Conservation (phyloP, 2,888 invertebrate species). For the Patella depressa region DNA sequence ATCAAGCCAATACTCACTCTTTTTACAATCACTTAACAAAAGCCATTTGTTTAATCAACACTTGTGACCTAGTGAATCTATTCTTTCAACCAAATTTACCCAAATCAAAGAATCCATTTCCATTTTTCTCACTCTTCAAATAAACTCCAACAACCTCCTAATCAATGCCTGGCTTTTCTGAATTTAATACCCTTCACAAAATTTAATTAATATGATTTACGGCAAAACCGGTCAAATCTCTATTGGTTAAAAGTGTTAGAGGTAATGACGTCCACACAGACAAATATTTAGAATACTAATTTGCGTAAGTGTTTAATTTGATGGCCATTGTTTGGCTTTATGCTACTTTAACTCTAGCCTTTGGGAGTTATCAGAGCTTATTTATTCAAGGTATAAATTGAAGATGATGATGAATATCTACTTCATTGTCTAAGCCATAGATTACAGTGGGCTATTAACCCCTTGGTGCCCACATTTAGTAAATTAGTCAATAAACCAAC, state of each 20-base stretch:
- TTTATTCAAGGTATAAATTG: neutral
- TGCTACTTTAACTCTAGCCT: neutral
- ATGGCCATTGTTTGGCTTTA: neutral
- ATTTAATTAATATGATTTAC: neutral
- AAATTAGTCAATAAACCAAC: no score
- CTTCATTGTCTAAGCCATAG: neutral
- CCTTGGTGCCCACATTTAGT: neutral
- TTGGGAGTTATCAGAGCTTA: neutral
- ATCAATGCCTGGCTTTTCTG: neutral
- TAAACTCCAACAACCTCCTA: neutral
- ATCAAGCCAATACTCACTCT: neutral
- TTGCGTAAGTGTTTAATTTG: neutral
- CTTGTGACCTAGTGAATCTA: slow-evolving; percentile 7
- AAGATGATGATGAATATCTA: neutral
- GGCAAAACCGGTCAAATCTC: neutral
- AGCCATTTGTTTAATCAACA: slow-evolving; percentile 4
- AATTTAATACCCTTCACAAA: neutral
- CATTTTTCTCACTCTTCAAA: neutral
- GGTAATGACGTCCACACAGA: neutral
- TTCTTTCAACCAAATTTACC: slow-evolving; percentile 9
- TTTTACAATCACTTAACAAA: slow-evolving; percentile 12
- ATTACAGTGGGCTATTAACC: neutral
- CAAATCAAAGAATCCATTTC: neutral
- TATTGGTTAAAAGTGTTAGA: neutral
- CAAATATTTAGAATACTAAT: slow-evolving; percentile 11